A percentile compares a stretch with the other conserved stretches of the same genome.
These are phyloP conservation scores for Coleophora flavipennella DNA, from an alignment of 2,888 invertebrate species.

Conservation along the genomic window DNA sequence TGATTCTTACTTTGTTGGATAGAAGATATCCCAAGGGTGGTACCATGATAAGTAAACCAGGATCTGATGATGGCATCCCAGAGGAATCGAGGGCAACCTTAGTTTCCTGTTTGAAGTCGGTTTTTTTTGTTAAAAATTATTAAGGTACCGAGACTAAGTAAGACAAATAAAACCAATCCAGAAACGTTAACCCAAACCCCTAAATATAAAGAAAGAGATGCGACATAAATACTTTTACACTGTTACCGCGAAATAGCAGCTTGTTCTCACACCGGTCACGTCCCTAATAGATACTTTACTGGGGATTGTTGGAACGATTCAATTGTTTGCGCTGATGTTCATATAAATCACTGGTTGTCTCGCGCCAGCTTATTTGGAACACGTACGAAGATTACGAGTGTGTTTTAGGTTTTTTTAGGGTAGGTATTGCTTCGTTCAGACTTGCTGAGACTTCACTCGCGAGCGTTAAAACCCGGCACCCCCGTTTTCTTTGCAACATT, in stretches of 20 bases:
- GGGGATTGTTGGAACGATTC: constrained; percentile 46
- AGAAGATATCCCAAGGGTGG: too few species aligned
- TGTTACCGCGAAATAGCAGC: constrained; percentile 8
- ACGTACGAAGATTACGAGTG: constrained; percentile 3
- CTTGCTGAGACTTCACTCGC: too few species aligned
- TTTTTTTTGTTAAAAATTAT: too few species aligned
- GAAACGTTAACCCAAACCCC: background rate
- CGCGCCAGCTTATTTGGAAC: background rate
- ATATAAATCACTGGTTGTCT: constrained; percentile 40
- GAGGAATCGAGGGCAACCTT: too few species aligned
- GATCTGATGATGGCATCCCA: too few species aligned
- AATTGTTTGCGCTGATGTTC: constrained; percentile 44
- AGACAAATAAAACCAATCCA: background rate
- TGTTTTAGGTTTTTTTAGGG: background rate
- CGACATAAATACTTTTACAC: constrained; percentile 28
- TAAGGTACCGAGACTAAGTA: too few species aligned
- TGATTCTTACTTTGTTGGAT: too few species aligned
- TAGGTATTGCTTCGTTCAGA: too few species aligned
- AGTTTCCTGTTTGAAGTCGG: too few species aligned
- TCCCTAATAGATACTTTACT: constrained; percentile 50
- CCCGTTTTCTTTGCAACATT: too few species aligned
- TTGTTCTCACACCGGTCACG: constrained; percentile 27
- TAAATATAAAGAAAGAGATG: constrained; percentile 7
- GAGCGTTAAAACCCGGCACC: too few species aligned
- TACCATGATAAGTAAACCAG: too few species aligned